Percentiles rank a stretch among this genome's conserved stretches.
These are phyloP conservation scores for Sesia apiformis DNA, from an alignment of 2,888 invertebrate genomes.

Conservation along the genomic window DNA sequence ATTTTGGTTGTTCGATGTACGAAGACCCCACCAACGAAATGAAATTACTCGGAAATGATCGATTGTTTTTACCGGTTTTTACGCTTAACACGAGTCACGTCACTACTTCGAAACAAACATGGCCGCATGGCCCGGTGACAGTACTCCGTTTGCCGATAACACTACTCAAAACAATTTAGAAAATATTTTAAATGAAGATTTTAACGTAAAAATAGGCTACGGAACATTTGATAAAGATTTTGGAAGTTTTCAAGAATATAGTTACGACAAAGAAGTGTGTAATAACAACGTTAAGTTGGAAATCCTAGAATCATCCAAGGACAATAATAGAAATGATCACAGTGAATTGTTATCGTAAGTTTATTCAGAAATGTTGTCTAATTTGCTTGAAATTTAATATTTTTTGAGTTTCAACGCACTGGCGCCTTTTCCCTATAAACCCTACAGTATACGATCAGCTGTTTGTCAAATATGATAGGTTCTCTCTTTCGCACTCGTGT, in stretches of 20 bases:
- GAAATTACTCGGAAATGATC: no score
- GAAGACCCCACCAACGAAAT: no score
- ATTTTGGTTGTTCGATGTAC: no score
- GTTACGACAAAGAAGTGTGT: slow-evolving; percentile 16
- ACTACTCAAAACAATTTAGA: slow-evolving; percentile 19
- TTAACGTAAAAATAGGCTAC: slow-evolving; percentile 17
- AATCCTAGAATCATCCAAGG: slow-evolving; percentile 27
- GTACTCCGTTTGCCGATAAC: slow-evolving; percentile 25
- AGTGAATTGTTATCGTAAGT: slow-evolving; percentile 32
- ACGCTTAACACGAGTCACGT: no score
- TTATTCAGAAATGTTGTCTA: slow-evolving; percentile 2
- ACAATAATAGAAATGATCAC: slow-evolving; percentile 19
- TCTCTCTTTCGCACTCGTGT: slow-evolving; percentile 43
- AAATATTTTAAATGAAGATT: slow-evolving; percentile 15
- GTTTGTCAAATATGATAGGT: slow-evolving; percentile 54
- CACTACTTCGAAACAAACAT: slow-evolving; percentile 33
- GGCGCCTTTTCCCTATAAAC: slow-evolving; percentile 4
- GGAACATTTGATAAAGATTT: slow-evolving; percentile 16
- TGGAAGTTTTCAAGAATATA: slow-evolving; percentile 17
- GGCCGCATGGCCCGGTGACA: slow-evolving; percentile 59
- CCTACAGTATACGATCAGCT: slow-evolving; percentile 46
- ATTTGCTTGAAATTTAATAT: slow-evolving; percentile 3
- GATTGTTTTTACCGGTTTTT: no score
- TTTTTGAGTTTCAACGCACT: slow-evolving; percentile 4
- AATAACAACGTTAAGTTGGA: slow-evolving; percentile 26